Percentiles rank a stretch among this genome's conserved stretches.
These are phyloP conservation scores for Dipodomys ordii DNA, from an alignment of 2,113 vertebrate species.

Conservation along the genomic window DNA sequence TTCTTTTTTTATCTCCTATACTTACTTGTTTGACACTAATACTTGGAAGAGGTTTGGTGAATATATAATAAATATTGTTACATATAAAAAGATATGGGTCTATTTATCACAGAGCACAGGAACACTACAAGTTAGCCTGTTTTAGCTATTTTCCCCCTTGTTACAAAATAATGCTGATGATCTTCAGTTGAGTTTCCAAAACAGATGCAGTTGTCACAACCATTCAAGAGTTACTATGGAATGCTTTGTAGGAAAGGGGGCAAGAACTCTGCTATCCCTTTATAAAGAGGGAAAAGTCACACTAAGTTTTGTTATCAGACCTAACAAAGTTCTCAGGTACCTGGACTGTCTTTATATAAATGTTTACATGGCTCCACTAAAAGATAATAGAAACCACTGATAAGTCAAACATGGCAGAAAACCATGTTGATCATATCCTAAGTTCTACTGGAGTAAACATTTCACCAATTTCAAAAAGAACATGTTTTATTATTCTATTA, in stretches of 20 bases:
- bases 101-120: background rate
- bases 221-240: background rate
- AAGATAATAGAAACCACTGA: slow-evolving; percentile 59
- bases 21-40: background rate
- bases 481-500: background rate
- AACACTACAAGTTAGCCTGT: background rate
- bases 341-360: slow-evolving; percentile 38
- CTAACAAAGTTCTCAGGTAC: slow-evolving; percentile 16
- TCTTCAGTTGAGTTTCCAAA: background rate
- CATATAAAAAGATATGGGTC: background rate
- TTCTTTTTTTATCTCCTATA: no score
- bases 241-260: background rate
- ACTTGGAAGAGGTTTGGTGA: background rate
- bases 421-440: slow-evolving; percentile 41
- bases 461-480: slow-evolving; percentile 45
- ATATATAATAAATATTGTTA: background rate
- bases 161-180: background rate
- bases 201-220: background rate
- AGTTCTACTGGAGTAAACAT: slow-evolving; percentile 50
- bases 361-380: slow-evolving; percentile 60
- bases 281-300: background rate
- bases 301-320: background rate
- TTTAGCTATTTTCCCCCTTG: background rate
- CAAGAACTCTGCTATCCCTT: background rate
- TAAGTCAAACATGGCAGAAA: slow-evolving; percentile 58